phyloP scores from a whole-genome alignment of 2,888 invertebrate species.

The Polydrusus cervinus region DNA sequence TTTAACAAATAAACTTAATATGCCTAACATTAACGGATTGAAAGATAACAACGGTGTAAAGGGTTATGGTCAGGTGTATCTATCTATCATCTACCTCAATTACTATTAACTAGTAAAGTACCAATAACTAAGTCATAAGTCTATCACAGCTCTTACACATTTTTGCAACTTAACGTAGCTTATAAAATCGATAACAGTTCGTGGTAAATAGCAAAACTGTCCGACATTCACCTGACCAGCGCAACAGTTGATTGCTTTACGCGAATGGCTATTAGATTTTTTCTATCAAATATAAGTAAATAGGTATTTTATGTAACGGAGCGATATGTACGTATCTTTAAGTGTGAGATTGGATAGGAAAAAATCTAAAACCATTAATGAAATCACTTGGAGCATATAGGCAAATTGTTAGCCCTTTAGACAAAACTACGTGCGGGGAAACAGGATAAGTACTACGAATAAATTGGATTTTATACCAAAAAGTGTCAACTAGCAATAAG shows the following conservation, averaged over 20 bases:
- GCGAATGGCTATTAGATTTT: conserved; percentile 36
- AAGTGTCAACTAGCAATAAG: conserved; percentile 6
- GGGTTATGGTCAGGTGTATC: conserved; percentile 56
- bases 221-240: conserved; percentile 57
- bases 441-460: background rate
- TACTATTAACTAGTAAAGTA: conserved; percentile 59
- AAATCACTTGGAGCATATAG: conserved; percentile 20
- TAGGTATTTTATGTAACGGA: conserved; percentile 7
- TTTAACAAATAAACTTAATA: conserved; percentile 46
- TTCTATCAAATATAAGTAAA: conserved; percentile 13
- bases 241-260: conserved; percentile 50
- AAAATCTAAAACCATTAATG: conserved; percentile 21
- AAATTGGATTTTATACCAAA: conserved; percentile 17
- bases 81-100: conserved; percentile 46
- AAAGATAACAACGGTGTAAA: conserved; percentile 41
- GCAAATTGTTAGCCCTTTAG: conserved; percentile 33
- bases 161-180: conserved; percentile 64
- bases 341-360: conserved; percentile 4
- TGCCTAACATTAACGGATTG: conserved; percentile 24
- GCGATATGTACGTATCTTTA: conserved; percentile 20
- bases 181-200: conserved; percentile 47
- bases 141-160: conserved; percentile 72
- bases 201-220: conserved; percentile 38
- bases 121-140: conserved; percentile 64
- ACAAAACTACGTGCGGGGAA: conserved; percentile 38